Conservation (phyloP, 2,113 vertebrate genomes). For the Steatornis caripensis region DNA sequence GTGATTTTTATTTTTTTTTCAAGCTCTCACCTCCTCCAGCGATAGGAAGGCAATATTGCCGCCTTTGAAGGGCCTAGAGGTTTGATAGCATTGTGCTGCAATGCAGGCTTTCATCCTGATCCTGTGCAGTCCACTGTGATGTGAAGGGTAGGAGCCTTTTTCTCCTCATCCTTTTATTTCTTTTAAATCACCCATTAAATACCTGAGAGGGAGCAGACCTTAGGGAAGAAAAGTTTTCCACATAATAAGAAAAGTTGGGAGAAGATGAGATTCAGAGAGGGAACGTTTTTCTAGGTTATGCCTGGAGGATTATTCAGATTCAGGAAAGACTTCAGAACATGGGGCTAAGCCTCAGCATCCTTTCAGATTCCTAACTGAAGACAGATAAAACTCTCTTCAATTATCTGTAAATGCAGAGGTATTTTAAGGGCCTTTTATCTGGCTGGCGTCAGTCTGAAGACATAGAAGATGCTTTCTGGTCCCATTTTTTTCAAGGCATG, state of each 20-base stretch:
- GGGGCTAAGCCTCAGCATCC: background rate
- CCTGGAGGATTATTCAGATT: background rate
- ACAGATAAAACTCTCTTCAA: background rate
- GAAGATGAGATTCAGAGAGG: background rate
- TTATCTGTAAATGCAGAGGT: background rate
- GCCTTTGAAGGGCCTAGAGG: conserved; percentile 8
- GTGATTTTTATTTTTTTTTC: background rate
- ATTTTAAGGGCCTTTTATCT: background rate
- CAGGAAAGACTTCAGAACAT: background rate
- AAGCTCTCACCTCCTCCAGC: background rate
- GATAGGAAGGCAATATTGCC: background rate
- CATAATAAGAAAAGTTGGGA: background rate
- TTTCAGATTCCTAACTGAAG: background rate
- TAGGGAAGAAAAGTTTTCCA: background rate
- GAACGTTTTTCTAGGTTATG: background rate
- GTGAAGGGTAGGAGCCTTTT: background rate
- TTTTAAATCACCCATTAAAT: background rate
- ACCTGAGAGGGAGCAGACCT: background rate
- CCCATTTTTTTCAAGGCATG: background rate
- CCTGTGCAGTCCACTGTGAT: background rate
- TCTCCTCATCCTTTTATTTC: background rate
- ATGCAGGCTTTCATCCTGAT: background rate
- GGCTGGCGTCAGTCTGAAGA: background rate
- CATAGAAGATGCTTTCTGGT: background rate
- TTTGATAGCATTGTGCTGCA: conserved; percentile 10